Base-by-base conservation (phyloP, 2,888 invertebrate genomes). In the Stenchaetothrips biformis region DNA sequence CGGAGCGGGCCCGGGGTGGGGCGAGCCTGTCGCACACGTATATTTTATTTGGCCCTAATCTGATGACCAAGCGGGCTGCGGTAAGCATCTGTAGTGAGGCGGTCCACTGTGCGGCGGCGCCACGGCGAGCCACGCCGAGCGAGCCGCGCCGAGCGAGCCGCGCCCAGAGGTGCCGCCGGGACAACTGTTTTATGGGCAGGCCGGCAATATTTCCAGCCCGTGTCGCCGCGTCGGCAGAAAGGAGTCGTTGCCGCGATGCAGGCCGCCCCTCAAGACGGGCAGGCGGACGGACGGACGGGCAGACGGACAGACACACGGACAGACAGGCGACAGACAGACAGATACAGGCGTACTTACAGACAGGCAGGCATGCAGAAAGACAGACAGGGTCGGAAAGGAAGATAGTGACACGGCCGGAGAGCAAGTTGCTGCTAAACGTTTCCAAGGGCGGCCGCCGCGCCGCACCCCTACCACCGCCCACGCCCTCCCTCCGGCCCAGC, bases 31-130 rank as follows among this genome's bases (percentile, higher is more conserved):
- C 67, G 37, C 37, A 1, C 67, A 74, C 67, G 67, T 74, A 74
- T 74, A 74, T 74, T 74, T 74, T 74, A 74, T 74, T 74, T 74
- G 21, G n/a, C 7, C 67, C 67, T 74, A 74, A 74, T 74, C 67
- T 74, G 67, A 74, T 74, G 67, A 74, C 67, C 21, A 74, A 74
- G 67, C 67, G 67, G 37, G 37, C 53, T 53, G 53, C 53, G 53
- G 53, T 53, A 53, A 53, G 53, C 53, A 53, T 53, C 53, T 53
- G 59, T 59, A 59, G 59, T 59, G 59, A 18, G 6, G 67, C 67
- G 67, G 37, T 6, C 67, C 6, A 21, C 21, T 9, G 9, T 18
- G 21, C 21, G 9, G 67, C 21, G 67, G 9, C 21, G 67, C 67
- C 21, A 21, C 67, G 11, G 53, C 53, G 1, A 6, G 67, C 67